Evolutionary conservation across 2,797 vertebrate genomes (phyloP).

Genomic region (Cirrhinus mrigala): DNA sequence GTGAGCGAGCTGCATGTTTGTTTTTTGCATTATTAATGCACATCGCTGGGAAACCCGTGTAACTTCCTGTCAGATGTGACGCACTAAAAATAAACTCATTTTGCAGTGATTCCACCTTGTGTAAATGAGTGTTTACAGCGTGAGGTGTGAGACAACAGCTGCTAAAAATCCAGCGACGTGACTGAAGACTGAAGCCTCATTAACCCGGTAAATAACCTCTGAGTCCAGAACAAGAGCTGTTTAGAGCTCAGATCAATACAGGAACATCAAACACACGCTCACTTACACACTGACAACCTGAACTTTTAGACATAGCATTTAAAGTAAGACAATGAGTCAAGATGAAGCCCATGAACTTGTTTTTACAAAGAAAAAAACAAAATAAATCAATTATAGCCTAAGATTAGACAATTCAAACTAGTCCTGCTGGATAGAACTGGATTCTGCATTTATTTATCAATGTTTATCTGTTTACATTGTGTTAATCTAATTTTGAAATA

Average conservation of each 20-base stretch:
- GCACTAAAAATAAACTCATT: conserved; percentile 9
- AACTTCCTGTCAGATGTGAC: conserved; percentile 28
- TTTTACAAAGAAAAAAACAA: too few relatives aligned
- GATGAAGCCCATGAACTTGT: neutral
- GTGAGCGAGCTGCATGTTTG: neutral
- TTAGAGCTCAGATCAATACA: conserved; percentile 25
- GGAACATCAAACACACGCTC: conserved; percentile 4
- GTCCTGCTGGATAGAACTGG: neutral
- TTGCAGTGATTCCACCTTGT: neutral
- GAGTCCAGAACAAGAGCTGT: conserved; percentile 19
- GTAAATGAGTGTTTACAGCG: neutral
- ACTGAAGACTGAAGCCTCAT: conserved; percentile 31
- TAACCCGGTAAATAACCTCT: conserved; percentile 33
- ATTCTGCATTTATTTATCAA: neutral
- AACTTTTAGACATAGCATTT: neutral
- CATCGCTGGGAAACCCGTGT: conserved; percentile 28
- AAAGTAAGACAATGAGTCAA: neutral
- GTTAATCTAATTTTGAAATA: neutral
- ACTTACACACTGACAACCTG: neutral
- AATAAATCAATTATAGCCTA: neutral
- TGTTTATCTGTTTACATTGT: neutral
- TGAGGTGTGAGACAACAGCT: conserved; percentile 13
- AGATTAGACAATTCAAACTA: neutral
- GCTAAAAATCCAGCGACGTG: neutral
- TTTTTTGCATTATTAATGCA: conserved; percentile 21